Evolutionary conservation across 2,888 invertebrate species (phyloP).

Genomic region (Thysanoteuthis rhombus): DNA sequence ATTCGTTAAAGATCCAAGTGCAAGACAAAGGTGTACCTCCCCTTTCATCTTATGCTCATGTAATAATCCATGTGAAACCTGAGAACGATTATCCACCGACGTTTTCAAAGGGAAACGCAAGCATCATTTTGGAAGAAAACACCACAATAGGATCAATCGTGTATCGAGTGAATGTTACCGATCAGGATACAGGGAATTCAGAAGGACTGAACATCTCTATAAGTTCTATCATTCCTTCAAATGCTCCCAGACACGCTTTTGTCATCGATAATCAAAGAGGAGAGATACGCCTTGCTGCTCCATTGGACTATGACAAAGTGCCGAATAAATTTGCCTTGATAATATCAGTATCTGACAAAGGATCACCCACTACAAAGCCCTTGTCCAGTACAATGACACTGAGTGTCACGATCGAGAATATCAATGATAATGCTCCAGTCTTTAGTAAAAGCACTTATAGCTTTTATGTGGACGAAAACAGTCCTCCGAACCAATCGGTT

Average conservation of each 20-base stretch:
- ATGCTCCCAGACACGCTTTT: background rate
- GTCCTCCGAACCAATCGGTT: background rate
- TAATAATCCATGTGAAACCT: conserved; percentile 40
- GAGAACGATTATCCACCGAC: conserved; percentile 42
- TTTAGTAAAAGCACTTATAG: conserved; percentile 16
- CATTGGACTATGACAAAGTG: conserved; percentile 32
- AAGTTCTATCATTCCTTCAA: background rate
- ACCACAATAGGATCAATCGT: conserved; percentile 29
- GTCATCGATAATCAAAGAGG: background rate
- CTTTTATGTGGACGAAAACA: conserved; percentile 25
- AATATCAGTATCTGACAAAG: conserved; percentile 29
- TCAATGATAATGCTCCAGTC: conserved; percentile 26
- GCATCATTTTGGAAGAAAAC: conserved; percentile 35
- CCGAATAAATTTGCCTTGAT: conserved; percentile 32
- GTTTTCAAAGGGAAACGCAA: conserved; percentile 31
- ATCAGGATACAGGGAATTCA: conserved; percentile 37
- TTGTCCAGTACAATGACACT: conserved; percentile 19
- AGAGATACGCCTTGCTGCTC: background rate
- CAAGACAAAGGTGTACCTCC: conserved; percentile 45
- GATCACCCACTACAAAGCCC: background rate
- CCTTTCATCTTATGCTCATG: conserved; percentile 35
- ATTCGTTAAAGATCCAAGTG: conserved; percentile 42
- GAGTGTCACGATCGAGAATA: background rate
- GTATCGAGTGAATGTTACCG: conserved; percentile 35
- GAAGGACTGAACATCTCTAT: conserved; percentile 35